Percentiles rank a stretch among this genome's conserved stretches.
Conservation (phyloP, 2,888 invertebrate genomes). For the Acrocyrtus sp. region DNA sequence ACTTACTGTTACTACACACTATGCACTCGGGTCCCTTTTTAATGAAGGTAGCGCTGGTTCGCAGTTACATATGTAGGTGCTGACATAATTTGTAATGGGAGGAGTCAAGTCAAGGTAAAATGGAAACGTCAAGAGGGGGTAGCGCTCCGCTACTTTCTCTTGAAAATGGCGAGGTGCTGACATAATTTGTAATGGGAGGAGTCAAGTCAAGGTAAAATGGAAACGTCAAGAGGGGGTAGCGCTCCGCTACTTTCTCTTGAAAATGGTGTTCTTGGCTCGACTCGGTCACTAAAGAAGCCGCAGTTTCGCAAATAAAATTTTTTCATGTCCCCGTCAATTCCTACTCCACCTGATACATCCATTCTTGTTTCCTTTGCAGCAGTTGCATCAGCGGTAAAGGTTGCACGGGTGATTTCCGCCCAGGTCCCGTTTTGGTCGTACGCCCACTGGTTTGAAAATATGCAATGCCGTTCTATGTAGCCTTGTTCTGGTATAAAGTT, state of each 20-base stretch:
- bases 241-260: slow-evolving; percentile 2
- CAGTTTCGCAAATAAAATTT: slow-evolving; percentile 57
- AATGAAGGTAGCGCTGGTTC: too few relatives aligned
- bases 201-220: slow-evolving; percentile 1
- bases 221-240: slow-evolving; percentile 12
- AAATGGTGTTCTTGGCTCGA: slow-evolving; percentile 44
- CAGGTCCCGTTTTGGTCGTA: slow-evolving; percentile 40
- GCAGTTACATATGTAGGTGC: too few relatives aligned
- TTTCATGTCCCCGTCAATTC: slow-evolving; percentile 21
- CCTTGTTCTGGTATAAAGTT: slow-evolving; percentile 58
- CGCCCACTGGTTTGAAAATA: slow-evolving; percentile 55
- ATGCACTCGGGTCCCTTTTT: too few relatives aligned
- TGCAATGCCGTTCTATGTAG: slow-evolving; percentile 44
- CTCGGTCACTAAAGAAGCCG: slow-evolving; percentile 55
- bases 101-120: too few relatives aligned
- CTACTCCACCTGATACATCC: slow-evolving; percentile 54
- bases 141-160: slow-evolving; percentile 7
- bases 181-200: not conserved
- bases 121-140: slow-evolving; percentile 15
- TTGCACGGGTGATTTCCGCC: slow-evolving; percentile 48
- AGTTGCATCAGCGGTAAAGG: slow-evolving; percentile 56
- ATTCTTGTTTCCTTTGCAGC: slow-evolving; percentile 38
- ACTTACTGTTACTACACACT: too few relatives aligned
- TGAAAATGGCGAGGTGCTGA: not conserved
- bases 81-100: too few relatives aligned